These are phyloP conservation scores for Nylanderia fulva DNA, from an alignment of 1,140 invertebrate species.

Conservation along the genomic window DNA sequence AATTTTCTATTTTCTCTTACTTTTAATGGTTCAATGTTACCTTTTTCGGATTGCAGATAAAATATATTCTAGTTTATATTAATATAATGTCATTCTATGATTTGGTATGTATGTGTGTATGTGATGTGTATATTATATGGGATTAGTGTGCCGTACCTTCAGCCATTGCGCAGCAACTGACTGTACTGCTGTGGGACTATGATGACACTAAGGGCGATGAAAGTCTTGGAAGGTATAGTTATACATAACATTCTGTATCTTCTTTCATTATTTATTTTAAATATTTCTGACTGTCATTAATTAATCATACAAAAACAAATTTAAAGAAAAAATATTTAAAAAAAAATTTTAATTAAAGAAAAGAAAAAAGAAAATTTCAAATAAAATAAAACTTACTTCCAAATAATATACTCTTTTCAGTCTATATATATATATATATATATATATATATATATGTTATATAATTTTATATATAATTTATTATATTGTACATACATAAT, in stretches of 20 bases:
- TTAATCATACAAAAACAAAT: not conserved
- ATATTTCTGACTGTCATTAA: conserved; percentile 27
- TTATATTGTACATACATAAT: conserved; percentile 23
- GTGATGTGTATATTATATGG: conserved; percentile 84
- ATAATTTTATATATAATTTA: conserved; percentile 15
- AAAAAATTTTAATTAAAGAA: not conserved
- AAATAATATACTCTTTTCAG: not conserved
- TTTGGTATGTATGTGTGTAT: conserved; percentile 82
- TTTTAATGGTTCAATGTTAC: conserved; percentile 21
- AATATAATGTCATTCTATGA: conserved; percentile 65
- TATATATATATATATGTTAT: not conserved
- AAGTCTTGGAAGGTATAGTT: conserved; percentile 91
- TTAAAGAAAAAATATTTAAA: not conserved
- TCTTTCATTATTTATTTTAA: conserved; percentile 17
- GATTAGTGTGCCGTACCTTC: conserved; percentile 86
- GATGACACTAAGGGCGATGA: conserved; percentile 95
- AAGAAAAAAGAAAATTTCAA: not conserved
- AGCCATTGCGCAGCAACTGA: conserved; percentile 91
- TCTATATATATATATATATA: not conserved
- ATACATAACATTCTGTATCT: conserved; percentile 41
- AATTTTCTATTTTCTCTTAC: not conserved
- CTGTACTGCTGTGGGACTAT: conserved; percentile 92
- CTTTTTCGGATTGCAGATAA: conserved; percentile 17
- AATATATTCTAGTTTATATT: conserved; percentile 56
- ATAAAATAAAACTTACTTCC: not conserved